Evolutionary conservation across 2,797 vertebrate species (phyloP), one percentile per base, ranked within the genome.

Genomic region (Chaetophractus vellerosus): DNA sequence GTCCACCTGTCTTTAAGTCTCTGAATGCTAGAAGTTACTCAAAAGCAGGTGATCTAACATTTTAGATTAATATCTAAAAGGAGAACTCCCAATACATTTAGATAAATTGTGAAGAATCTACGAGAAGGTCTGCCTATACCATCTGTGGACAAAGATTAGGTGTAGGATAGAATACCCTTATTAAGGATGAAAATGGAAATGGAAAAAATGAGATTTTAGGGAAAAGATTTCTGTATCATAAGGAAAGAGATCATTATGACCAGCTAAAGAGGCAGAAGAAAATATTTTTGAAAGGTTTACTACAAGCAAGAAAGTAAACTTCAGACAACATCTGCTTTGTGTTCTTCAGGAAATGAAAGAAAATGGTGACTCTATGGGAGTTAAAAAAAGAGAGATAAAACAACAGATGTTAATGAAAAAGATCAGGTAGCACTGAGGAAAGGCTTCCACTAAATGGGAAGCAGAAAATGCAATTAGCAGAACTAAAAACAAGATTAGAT

Each of bases 401-500:
- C 11, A 19, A 63, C 18, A 88, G 28, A 52, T 78, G 76, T 92
- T 52, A 61, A 33, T 71, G 33, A 92, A 76, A 31, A 71, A 15
- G 55, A 83, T 57, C 11, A 66, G 10, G 31, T 79, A n/a, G 48
- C 71, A 26, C 8, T 48, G 9, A 90, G 26, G 28, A 80, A 79
- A 68, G 2, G 16, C 14, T 61, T 33, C 15, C 31, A 85, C 31
- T 23, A 85, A 88, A 57, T 31, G 8, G 14, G 52, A 84, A 83
- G 33, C n/a, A 80, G 48, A 84, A 63, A 21, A 75, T 26, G 33
- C 0, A 68, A 79, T 74, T 66, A 83, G 23, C 4, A 7, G 15
- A 78, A 78, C 82, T 61, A 38, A 96, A 93, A 88, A 69, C 57
- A 64, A 80, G 33, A 10, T n/a, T 74, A 59, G 33, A 63, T 45